Percentiles rank a stretch among this genome's conserved stretches.
Conservation (phyloP, 2,113 vertebrate species). For the Poecilia latipinna region DNA sequence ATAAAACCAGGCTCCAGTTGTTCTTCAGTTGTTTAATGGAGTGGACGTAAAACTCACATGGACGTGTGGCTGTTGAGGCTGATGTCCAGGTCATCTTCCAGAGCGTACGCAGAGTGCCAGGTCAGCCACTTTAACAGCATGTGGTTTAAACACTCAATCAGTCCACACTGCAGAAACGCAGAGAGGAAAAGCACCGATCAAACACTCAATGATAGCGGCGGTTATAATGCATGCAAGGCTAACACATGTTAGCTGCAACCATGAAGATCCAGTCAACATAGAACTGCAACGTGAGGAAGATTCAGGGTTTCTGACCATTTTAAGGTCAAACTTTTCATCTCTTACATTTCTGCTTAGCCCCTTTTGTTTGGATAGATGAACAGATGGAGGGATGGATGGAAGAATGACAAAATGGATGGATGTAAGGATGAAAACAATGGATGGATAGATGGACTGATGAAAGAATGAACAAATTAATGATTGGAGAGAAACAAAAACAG, state of each 20-base stretch:
- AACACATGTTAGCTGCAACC: neutral
- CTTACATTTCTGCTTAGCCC: no score
- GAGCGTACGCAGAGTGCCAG: slow-evolving; percentile 77
- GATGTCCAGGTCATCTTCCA: slow-evolving; percentile 74
- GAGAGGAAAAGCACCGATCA: slow-evolving; percentile 1
- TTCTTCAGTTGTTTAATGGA: neutral
- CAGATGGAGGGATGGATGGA: no score
- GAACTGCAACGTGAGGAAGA: neutral
- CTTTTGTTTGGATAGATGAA: no score
- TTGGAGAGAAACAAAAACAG: neutral
- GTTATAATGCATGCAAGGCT: neutral
- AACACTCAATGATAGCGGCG: neutral
- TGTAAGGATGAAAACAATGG: no score
- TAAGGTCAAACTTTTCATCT: neutral
- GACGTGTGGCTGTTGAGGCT: slow-evolving; percentile 79
- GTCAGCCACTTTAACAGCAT: slow-evolving; percentile 92
- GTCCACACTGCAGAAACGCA: slow-evolving; percentile 81
- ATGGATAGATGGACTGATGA: no score
- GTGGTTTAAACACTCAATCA: slow-evolving; percentile 87
- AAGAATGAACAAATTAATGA: no score
- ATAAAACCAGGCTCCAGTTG: neutral
- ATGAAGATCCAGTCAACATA: neutral
- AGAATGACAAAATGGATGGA: no score
- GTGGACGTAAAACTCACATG: slow-evolving; percentile 69
- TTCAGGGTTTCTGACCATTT: neutral